A percentile compares a stretch with the other conserved stretches of the same genome.
phyloP scores from a whole-genome alignment of 2,113 vertebrate genomes.

The Pseudonaja textilis region DNA sequence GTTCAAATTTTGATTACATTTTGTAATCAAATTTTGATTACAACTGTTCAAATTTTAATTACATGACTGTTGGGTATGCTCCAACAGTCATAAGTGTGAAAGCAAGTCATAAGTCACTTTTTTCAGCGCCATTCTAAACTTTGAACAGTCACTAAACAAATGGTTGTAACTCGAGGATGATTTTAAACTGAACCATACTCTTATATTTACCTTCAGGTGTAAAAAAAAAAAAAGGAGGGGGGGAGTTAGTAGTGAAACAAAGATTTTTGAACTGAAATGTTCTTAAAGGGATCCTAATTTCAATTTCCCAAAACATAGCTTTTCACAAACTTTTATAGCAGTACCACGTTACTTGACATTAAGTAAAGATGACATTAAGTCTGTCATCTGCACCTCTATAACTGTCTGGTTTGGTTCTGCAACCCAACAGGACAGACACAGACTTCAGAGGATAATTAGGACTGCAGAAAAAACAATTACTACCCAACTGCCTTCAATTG shows the following conservation, averaged over 20 bases:
- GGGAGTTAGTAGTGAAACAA: background rate
- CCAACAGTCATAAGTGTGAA: background rate
- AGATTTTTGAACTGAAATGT: background rate
- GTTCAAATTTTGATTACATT: background rate
- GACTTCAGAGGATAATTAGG: no score
- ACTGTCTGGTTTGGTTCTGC: no score
- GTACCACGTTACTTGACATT: background rate
- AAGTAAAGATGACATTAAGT: no score
- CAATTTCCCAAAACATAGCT: constrained; percentile 44
- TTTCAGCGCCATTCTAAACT: background rate
- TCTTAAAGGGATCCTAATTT: background rate
- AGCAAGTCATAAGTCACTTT: background rate
- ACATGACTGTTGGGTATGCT: background rate
- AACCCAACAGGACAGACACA: no score
- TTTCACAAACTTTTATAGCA: constrained; percentile 34
- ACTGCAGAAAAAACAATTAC: no score
- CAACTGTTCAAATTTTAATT: background rate
- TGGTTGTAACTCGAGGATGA: background rate
- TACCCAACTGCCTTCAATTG: no score
- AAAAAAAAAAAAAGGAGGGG: background rate
- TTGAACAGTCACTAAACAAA: background rate
- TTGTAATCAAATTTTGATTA: background rate
- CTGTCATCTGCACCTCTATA: no score
- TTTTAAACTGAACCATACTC: background rate
- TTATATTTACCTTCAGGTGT: background rate